Evolutionary conservation across 64 coral and sea anemone genomes (phyloP).

Genomic region (Actinia equina): DNA sequence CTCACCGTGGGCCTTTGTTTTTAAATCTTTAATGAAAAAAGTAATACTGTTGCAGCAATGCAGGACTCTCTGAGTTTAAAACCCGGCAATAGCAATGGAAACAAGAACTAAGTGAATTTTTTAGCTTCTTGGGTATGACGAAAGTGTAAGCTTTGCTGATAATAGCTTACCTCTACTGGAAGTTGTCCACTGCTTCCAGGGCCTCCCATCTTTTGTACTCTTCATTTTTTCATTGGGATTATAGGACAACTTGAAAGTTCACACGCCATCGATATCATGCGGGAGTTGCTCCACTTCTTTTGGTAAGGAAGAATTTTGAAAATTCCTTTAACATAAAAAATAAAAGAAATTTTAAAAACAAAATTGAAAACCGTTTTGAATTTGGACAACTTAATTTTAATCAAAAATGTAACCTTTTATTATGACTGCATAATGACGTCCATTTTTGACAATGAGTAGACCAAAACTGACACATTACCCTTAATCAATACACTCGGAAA

Average conservation of each 20-base stretch:
- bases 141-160: too few species aligned
- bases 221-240: conserved; percentile 37
- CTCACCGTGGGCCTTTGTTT: not conserved
- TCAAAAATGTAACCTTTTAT: too few species aligned
- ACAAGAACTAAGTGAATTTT: too few species aligned
- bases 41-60: not conserved
- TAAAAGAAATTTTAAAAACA: not conserved
- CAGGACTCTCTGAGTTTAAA: not conserved
- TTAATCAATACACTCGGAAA: too few species aligned
- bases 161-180: conserved; percentile 22
- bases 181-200: conserved; percentile 52
- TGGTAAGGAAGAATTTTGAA: not conserved
- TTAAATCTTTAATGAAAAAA: too few species aligned
- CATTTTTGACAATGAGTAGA: too few species aligned
- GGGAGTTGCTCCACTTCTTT: conserved; percentile 19
- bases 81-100: not conserved
- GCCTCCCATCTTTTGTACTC: conserved; percentile 47
- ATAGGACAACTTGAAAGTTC: conserved; percentile 37
- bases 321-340: not conserved
- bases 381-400: too few species aligned
- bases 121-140: too few species aligned
- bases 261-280: conserved; percentile 44
- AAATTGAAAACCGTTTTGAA: too few species aligned
- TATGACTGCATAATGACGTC: too few species aligned
- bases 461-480: too few species aligned